Conservation (phyloP, 1,140 invertebrate species). For the Riptortus pedestris region DNA sequence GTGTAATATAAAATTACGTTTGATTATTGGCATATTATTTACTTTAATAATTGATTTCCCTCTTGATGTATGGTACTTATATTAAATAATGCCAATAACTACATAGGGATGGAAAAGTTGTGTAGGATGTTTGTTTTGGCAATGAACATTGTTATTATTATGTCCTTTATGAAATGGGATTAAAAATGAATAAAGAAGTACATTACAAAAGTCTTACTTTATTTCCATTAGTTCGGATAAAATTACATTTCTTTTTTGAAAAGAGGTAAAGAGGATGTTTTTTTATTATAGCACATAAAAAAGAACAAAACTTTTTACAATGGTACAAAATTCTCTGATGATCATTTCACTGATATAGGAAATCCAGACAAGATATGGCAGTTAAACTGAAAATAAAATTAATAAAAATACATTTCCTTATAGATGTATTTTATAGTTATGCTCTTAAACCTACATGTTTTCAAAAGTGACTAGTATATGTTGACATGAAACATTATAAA, state of each 20-base stretch:
- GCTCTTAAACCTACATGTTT: constrained; percentile 21
- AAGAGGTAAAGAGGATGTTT: not conserved
- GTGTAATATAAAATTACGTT: no score
- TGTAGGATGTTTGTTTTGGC: no score
- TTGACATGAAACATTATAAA: constrained; percentile 16
- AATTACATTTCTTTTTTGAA: constrained; percentile 10
- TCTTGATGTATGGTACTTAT: no score
- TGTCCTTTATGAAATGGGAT: no score
- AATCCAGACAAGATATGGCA: not conserved
- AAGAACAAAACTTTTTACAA: not conserved
- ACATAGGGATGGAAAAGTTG: no score
- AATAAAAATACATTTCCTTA: not conserved
- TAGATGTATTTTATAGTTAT: constrained; percentile 7
- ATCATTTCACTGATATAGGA: not conserved
- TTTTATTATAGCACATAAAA: no score
- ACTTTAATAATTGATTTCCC: no score
- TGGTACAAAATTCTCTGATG: no score
- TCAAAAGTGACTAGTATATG: constrained; percentile 25
- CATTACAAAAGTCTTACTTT: not conserved
- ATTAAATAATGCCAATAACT: no score
- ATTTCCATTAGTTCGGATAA: constrained; percentile 14
- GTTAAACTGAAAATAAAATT: not conserved
- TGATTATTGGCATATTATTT: no score
- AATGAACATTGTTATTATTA: no score
- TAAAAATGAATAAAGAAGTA: not conserved